Evolutionary conservation across 2,113 vertebrate genomes (phyloP).

Genomic region (Ovibos moschatus): DNA sequence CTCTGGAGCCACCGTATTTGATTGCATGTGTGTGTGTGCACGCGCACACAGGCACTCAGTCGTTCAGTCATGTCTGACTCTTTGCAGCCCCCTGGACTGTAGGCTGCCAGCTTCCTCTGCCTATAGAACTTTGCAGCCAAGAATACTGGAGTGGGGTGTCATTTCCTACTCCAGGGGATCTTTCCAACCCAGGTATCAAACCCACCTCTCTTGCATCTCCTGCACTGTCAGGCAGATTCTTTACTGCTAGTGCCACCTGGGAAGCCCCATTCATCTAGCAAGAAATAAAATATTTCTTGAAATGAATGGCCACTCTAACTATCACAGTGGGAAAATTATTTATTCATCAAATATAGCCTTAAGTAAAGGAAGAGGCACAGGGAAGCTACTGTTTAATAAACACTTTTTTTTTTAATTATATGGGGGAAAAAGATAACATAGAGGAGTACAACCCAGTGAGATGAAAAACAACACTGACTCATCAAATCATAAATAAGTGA

Average conservation of each 20-base stretch:
- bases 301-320: neutral
- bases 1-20: rapidly evolving
- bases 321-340: neutral
- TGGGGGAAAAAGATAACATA: neutral
- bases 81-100: neutral
- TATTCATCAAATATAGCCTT: neutral
- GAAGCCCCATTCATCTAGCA: neutral
- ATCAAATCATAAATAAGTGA: neutral
- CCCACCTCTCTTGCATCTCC: neutral
- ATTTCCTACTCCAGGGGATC: neutral
- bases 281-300: neutral
- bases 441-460: neutral
- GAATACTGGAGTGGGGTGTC: neutral
- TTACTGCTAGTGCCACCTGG: neutral
- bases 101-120: neutral
- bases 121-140: neutral
- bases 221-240: neutral
- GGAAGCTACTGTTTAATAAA: neutral
- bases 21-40: rapidly evolving
- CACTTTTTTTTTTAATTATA: neutral
- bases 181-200: neutral
- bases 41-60: rapidly evolving
- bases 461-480: neutral
- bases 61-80: neutral
- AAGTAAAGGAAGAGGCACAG: neutral